Base-by-base conservation (phyloP, 1,140 invertebrate species). In the Lordiphosa clarofinis region DNA sequence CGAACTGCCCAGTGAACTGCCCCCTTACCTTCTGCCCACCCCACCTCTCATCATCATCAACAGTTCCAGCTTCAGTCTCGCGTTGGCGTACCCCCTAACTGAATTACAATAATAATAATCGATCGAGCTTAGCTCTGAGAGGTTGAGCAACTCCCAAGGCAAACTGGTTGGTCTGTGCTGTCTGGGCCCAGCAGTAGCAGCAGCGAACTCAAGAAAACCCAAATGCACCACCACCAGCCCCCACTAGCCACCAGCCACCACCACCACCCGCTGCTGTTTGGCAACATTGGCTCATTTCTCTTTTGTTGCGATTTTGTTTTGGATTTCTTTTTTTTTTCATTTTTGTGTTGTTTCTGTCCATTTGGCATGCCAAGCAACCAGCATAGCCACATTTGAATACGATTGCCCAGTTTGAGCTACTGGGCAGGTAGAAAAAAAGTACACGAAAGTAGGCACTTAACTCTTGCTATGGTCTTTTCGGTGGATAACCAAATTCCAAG, bases 81-180 rank as follows among this genome's bases (percentile, higher is more conserved):
- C 69, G 74, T 79, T 74, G 74, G 68, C 72, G 73, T 66, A 39
- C 52, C 71, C 73, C 64, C 56, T 72, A 73, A 79, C 74, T 70
- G 57, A 81, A 74, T 78, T 76, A 76, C 73, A 76, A 73, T 69
- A 75, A 65, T 75, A 59, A 75, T 76, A 76, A 81, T 71, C 74
- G 74, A 74, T 62, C 43, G 65, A 54, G 58, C 54, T 50, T 33
- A 42, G 49, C 52, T 40, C 49, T 52, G 58, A 44, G 63, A 69
- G 64, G 73, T 78, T 78, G 73, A 72, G 58, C 73, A 76, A 78
- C 65, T 59, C 58, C 76, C 76, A 81, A 81, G 76, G 76, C 76
- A 81, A 81, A 81, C 76, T 72, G 67, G 76, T 47, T 33, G 39
- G 24, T 38, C 49, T 53, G 28, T 31, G n/a, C n/a, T n/a, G 28